A percentile compares a stretch with the other conserved stretches of the same genome.
Evolutionary conservation across 2,113 vertebrate species (phyloP).

Genomic region (Odontesthes bonariensis): DNA sequence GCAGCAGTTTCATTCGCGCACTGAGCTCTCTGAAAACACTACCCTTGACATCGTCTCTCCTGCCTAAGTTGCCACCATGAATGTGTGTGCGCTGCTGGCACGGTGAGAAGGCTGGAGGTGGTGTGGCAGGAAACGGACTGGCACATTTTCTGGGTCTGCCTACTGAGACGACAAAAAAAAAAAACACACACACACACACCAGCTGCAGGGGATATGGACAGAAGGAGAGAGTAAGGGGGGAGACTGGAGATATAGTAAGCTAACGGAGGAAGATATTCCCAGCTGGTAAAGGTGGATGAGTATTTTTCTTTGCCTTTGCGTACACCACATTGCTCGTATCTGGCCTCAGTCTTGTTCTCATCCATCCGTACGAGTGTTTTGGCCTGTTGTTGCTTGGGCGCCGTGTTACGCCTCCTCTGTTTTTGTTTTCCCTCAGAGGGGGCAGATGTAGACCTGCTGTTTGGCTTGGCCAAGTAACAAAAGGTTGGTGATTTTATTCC

Average conservation of each 20-base stretch:
- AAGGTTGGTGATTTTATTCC: background rate
- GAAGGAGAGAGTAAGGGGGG: conserved; percentile 5
- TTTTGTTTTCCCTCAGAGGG: conserved; percentile 36
- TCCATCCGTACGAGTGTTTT: background rate
- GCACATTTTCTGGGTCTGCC: background rate
- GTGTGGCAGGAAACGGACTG: conserved; percentile 30
- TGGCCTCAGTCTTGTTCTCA: background rate
- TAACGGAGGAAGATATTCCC: background rate
- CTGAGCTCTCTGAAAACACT: background rate
- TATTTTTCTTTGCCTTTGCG: conserved; percentile 3
- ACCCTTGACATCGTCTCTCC: conserved; percentile 20
- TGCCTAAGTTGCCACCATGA: background rate
- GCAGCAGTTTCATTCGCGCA: conserved; percentile 6
- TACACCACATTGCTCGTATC: conserved; percentile 9
- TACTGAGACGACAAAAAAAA: conserved; percentile 27
- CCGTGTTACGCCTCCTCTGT: conserved; percentile 24
- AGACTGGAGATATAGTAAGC: conserved; percentile 20
- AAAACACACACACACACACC: too few relatives aligned
- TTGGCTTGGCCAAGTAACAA: background rate
- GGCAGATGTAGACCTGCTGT: conserved; percentile 21
- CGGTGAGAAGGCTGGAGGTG: conserved; percentile 35
- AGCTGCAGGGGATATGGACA: conserved; percentile 27
- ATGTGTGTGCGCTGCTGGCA: background rate
- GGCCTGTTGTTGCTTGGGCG: conserved; percentile 14
- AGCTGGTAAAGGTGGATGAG: conserved; percentile 29